Conservation (phyloP, 2,888 invertebrate species). For the Drosophila neutralis region DNA sequence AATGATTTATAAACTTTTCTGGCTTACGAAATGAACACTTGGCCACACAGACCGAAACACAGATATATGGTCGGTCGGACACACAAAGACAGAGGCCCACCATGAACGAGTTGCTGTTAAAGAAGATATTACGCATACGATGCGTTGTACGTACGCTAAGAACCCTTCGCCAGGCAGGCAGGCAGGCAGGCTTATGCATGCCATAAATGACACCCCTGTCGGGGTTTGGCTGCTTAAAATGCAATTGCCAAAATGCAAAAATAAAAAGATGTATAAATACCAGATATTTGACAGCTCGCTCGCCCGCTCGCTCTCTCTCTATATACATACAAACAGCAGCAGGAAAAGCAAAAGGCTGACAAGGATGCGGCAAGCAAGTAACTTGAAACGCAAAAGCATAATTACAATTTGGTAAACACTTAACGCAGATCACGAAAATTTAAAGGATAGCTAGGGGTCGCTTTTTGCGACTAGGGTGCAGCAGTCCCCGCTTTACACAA, state of each 20-base stretch:
- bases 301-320: slow-evolving; percentile 41
- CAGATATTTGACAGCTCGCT: slow-evolving; percentile 48
- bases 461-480: slow-evolving; percentile 27
- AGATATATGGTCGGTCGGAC: slow-evolving; percentile 13
- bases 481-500: slow-evolving; percentile 25
- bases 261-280: slow-evolving; percentile 38
- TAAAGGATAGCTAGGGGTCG: slow-evolving; percentile 43
- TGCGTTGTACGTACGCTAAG: slow-evolving; percentile 37
- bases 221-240: slow-evolving; percentile 61
- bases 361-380: slow-evolving; percentile 45
- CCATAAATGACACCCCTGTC: slow-evolving; percentile 26
- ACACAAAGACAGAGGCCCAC: background rate
- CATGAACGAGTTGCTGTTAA: slow-evolving; percentile 22
- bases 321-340: slow-evolving; percentile 41
- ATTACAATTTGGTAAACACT: slow-evolving; percentile 78
- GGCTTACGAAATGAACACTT: slow-evolving; percentile 55
- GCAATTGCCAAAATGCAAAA: slow-evolving; percentile 71
- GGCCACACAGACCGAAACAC: slow-evolving; percentile 29
- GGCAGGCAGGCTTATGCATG: slow-evolving; percentile 5
- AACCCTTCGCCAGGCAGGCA: slow-evolving; percentile 18
- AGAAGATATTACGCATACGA: slow-evolving; percentile 72
- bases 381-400: slow-evolving; percentile 72
- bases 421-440: slow-evolving; percentile 63
- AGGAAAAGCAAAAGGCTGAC: slow-evolving; percentile 5
- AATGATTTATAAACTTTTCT: slow-evolving; percentile 76